Evolutionary conservation across 2,888 invertebrate genomes (phyloP), one percentile per base, ranked within the genome.

Genomic region (Drosophila limbata): DNA sequence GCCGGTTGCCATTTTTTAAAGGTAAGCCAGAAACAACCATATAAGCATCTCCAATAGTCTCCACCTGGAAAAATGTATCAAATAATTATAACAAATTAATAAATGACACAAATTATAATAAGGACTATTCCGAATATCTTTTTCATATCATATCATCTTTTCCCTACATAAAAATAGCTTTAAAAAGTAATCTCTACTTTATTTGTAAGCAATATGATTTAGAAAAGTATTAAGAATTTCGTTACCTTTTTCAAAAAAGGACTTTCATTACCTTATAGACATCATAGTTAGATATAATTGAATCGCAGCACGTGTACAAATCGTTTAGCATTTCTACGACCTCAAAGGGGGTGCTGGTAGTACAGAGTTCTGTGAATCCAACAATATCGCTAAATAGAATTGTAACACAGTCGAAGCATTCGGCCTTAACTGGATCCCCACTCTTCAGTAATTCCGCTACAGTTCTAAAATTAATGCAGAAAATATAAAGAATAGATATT

Each of bases 311-410:
- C 0, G 97, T 97, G 92, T 98, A 98, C 53, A 98, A 93, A 89
- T 97, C 97, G 91, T 98, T 98, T 47, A 98, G 93, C 79, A 98
- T 94, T 90, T 96, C 96, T 47, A 98, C 97, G 2, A 98, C 96
- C 95, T 97, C 93, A 19, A 97, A 94, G 0, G 97, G 97, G 0
- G 96, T 96, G 86, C 96, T 96, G 28, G 94, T 94, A 0, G 96
- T 96, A 3, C 96, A 96, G 21, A 97, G 92, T 73, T 95, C 95
- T 0, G 97, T 97, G 87, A 97, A 97, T 1, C 96, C 97, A 1
- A 97, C 96, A 72, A 97, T 96, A 85, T 97, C 97, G 82, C 96
- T 96, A 90, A 97, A 97, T 90, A 96, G 95, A 72, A 97, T 95
- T 0, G 97, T 97, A 6, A 97, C 97, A 73, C 95, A 95, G 75